phyloP scores from a whole-genome alignment of 2,888 invertebrate genomes.

The Sarcophaga carnaria region DNA sequence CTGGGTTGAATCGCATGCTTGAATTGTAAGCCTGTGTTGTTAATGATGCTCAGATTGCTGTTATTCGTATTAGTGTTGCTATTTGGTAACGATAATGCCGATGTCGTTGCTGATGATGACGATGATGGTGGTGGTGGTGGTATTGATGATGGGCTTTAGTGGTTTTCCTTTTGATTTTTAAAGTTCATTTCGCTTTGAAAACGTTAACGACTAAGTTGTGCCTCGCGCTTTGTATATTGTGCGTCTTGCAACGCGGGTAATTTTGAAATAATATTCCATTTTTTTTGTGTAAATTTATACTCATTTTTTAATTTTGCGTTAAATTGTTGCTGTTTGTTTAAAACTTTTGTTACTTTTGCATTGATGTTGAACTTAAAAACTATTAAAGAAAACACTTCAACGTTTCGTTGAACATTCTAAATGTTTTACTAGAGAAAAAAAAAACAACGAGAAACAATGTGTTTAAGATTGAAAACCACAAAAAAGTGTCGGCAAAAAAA shows the following conservation, averaged over 20 bases:
- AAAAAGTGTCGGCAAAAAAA: constrained; percentile 36
- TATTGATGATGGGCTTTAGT: constrained; percentile 76
- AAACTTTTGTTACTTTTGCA: constrained; percentile 46
- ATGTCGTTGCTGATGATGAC: constrained; percentile 50
- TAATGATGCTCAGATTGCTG: constrained; percentile 48
- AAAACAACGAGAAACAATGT: constrained; percentile 25
- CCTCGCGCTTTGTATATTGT: constrained; percentile 76
- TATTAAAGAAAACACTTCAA: constrained; percentile 72
- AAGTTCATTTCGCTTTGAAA: constrained; percentile 81
- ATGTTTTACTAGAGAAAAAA: constrained; percentile 70
- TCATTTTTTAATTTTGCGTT: constrained; percentile 29
- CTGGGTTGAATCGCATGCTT: constrained; percentile 8
- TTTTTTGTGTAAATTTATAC: not conserved
- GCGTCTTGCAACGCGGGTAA: constrained; percentile 67
- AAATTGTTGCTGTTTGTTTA: constrained; percentile 39
- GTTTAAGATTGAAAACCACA: constrained; percentile 27
- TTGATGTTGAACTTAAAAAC: constrained; percentile 69
- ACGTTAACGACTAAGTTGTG: constrained; percentile 81
- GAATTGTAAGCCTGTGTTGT: constrained; percentile 15
- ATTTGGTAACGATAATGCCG: constrained; percentile 56
- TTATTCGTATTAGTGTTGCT: constrained; percentile 24
- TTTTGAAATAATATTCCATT: constrained; percentile 25
- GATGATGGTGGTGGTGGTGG: constrained; percentile 62
- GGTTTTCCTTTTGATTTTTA: constrained; percentile 81
- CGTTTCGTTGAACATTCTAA: constrained; percentile 80